These are phyloP conservation scores for Kryphioiulus occultus DNA, from an alignment of 2,888 invertebrate species.

Conservation along the genomic window DNA sequence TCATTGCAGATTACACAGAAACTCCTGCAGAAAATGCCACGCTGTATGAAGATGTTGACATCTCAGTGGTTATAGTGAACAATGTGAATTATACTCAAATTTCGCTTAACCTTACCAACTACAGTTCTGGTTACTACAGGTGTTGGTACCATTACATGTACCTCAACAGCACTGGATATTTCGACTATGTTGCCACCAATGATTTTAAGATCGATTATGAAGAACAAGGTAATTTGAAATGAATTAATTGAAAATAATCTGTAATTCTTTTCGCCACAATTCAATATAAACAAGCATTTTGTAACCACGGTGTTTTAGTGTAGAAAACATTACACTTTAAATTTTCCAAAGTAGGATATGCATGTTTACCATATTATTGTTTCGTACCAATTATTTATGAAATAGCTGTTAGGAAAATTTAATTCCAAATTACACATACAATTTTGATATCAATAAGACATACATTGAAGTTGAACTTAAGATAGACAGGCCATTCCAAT, in stretches of 20 bases:
- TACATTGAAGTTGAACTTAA: no score
- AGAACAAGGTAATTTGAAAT: neutral
- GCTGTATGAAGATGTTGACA: neutral
- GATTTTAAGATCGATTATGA: slow-evolving; percentile 7
- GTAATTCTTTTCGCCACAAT: no score
- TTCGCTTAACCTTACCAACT: slow-evolving; percentile 3
- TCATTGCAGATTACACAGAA: neutral
- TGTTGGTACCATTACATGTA: neutral
- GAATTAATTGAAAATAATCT: neutral
- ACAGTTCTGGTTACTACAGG: slow-evolving; percentile 22
- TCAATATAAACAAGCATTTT: neutral
- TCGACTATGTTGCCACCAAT: neutral
- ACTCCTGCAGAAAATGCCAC: neutral
- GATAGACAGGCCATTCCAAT: no score
- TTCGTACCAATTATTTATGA: no score
- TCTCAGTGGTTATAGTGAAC: neutral
- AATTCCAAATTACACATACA: no score
- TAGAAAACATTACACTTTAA: no score
- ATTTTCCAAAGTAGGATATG: no score
- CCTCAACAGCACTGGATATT: neutral
- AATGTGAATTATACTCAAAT: neutral
- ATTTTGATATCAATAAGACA: no score
- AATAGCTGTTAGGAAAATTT: no score
- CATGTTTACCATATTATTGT: no score
- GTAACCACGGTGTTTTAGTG: no score